Percentiles rank a stretch among this genome's conserved stretches.
These are phyloP conservation scores for Brachyalestes nurse DNA, from an alignment of 2,797 vertebrate genomes.

Conservation along the genomic window DNA sequence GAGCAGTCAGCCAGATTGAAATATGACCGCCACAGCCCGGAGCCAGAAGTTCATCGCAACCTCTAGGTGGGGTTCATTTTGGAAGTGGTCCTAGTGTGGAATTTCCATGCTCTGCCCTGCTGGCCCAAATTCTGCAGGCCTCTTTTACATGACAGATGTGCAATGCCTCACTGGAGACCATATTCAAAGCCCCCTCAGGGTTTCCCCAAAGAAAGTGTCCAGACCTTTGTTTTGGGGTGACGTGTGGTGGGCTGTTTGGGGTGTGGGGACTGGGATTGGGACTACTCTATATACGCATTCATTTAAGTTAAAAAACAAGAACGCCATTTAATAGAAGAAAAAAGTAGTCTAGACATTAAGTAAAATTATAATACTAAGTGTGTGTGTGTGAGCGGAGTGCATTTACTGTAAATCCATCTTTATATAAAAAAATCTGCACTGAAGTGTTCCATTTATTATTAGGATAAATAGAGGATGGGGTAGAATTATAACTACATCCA, in stretches of 20 bases:
- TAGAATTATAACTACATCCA: not conserved
- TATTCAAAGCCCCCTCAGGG: not conserved
- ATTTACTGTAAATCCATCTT: not conserved
- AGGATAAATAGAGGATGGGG: not conserved
- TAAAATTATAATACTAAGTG: no score
- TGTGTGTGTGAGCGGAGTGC: not conserved
- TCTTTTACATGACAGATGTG: not conserved
- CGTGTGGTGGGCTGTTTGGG: not conserved
- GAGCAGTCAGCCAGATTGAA: slow-evolving; percentile 33
- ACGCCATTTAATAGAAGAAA: not conserved
- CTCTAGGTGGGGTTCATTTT: slow-evolving; percentile 46
- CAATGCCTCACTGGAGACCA: not conserved
- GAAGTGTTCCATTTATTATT: not conserved
- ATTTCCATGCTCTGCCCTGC: slow-evolving; percentile 27
- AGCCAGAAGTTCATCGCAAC: slow-evolving; percentile 10
- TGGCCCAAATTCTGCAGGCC: not conserved
- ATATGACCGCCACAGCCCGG: slow-evolving; percentile 28
- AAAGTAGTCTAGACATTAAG: no score
- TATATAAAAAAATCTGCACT: not conserved
- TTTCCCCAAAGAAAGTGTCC: not conserved
- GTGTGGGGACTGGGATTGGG: not conserved
- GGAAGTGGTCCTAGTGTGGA: slow-evolving; percentile 27
- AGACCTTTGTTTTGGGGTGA: not conserved
- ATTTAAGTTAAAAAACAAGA: not conserved
- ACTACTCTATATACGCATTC: not conserved